Percentiles rank a stretch among this genome's conserved stretches.
Evolutionary conservation across 1,140 invertebrate species (phyloP).

Genomic region (Cyphomyrmex costatus): DNA sequence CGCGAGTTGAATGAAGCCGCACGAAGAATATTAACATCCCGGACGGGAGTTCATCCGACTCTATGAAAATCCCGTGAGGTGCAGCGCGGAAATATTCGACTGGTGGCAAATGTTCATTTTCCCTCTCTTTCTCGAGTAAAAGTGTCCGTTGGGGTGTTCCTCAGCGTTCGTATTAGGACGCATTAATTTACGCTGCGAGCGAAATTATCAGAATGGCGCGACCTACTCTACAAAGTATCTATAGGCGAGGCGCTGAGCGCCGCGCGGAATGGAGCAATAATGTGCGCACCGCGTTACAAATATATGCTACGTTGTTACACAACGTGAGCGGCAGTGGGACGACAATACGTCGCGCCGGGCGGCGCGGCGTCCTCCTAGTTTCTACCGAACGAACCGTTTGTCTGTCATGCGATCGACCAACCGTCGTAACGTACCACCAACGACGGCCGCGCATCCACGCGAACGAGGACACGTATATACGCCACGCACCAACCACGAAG

Average conservation of each 20-base stretch:
- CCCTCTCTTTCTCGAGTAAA: neutral
- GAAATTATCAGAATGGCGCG: constrained; percentile 33
- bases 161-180: neutral
- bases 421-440: neutral
- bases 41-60: neutral
- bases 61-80: neutral
- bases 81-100: neutral
- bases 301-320: constrained; percentile 38
- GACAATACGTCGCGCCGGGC: constrained; percentile 27
- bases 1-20: neutral
- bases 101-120: neutral
- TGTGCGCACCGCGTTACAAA: constrained; percentile 38
- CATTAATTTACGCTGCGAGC: neutral
- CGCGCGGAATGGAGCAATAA: constrained; percentile 39
- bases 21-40: neutral
- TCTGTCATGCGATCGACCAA: constrained; percentile 12
- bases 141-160: neutral
- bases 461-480: constrained; percentile 15
- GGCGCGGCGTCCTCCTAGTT: constrained; percentile 10
- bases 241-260: constrained; percentile 12
- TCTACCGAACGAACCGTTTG: neutral
- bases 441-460: neutral
- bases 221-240: constrained; percentile 37
- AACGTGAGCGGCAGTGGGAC: constrained; percentile 3
- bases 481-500: neutral